Evolutionary conservation across 2,888 invertebrate species (phyloP).

Genomic region (Hoplodrina blanda): DNA sequence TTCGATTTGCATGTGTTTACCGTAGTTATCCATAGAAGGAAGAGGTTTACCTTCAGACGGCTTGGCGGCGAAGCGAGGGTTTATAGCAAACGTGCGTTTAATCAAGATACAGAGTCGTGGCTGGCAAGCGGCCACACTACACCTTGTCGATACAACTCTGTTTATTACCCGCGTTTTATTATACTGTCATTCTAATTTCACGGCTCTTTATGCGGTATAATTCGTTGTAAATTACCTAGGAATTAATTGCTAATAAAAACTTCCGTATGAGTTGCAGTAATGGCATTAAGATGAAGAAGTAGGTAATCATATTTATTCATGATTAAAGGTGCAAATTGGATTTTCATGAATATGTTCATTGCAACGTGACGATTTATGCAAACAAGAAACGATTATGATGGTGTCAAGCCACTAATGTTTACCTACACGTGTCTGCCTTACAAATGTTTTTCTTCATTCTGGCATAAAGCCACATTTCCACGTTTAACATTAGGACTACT

Average conservation of each 20-base stretch:
- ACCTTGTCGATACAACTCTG: constrained; percentile 69
- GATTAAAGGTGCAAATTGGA: constrained; percentile 54
- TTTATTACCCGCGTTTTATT: constrained; percentile 71
- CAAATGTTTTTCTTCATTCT: constrained; percentile 62
- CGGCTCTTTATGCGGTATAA: constrained; percentile 52
- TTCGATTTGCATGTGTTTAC: constrained; percentile 71
- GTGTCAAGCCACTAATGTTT: constrained; percentile 49
- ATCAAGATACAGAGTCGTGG: constrained; percentile 70
- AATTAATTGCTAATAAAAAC: constrained; percentile 42
- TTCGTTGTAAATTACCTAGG: constrained; percentile 32
- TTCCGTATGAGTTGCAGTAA: constrained; percentile 41
- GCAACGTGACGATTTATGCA: constrained; percentile 43
- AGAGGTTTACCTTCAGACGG: constrained; percentile 84
- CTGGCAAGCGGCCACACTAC: constrained; percentile 75
- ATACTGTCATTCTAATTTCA: constrained; percentile 74
- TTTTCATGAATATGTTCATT: constrained; percentile 47
- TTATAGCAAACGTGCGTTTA: constrained; percentile 71
- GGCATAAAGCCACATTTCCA: constrained; percentile 68
- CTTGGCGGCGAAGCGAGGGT: constrained; percentile 73
- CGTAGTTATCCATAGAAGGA: constrained; percentile 68
- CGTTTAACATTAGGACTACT: constrained; percentile 47
- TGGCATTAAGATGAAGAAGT: constrained; percentile 18
- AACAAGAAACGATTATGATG: constrained; percentile 41
- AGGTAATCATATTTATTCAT: constrained; percentile 22
- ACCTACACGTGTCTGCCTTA: constrained; percentile 31